Evolutionary conservation across 2,888 invertebrate species (phyloP).

Genomic region (Tridacna crocea): DNA sequence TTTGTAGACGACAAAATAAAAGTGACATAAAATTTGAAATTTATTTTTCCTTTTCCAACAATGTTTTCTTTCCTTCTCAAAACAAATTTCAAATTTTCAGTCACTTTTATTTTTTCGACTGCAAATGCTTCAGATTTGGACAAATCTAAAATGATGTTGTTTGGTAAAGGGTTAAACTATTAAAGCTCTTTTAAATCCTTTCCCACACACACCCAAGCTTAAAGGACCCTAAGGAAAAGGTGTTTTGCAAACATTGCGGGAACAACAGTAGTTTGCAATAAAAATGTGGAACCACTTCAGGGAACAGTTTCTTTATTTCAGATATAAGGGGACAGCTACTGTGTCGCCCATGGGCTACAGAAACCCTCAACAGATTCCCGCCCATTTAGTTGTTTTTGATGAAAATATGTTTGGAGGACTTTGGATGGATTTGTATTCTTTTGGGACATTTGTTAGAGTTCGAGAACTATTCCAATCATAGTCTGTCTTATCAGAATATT

Average conservation of each 20-base stretch:
- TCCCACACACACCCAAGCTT: neutral
- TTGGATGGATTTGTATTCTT: constrained; percentile 77
- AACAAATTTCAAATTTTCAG: too few species aligned
- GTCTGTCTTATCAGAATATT: neutral
- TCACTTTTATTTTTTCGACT: too few species aligned
- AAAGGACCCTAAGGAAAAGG: neutral
- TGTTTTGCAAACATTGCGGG: neutral
- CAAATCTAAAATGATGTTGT: too few species aligned
- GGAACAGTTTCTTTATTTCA: constrained; percentile 53
- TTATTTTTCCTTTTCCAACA: too few species aligned
- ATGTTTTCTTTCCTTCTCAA: too few species aligned
- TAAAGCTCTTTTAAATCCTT: neutral
- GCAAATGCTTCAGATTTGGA: too few species aligned
- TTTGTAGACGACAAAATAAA: too few species aligned
- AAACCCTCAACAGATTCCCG: constrained; percentile 72
- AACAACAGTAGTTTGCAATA: neutral
- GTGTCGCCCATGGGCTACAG: constrained; percentile 79
- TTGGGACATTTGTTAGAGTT: constrained; percentile 76
- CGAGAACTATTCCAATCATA: constrained; percentile 27
- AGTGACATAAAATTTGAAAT: too few species aligned
- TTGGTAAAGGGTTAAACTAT: too few species aligned
- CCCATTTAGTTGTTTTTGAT: constrained; percentile 80
- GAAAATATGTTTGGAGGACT: constrained; percentile 81
- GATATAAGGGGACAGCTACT: constrained; percentile 78
- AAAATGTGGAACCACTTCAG: too few species aligned